Evolutionary conservation across 2,797 vertebrate genomes (phyloP), one percentile per base, ranked within the genome.

Genomic region (Pseudochromis fuscus): DNA sequence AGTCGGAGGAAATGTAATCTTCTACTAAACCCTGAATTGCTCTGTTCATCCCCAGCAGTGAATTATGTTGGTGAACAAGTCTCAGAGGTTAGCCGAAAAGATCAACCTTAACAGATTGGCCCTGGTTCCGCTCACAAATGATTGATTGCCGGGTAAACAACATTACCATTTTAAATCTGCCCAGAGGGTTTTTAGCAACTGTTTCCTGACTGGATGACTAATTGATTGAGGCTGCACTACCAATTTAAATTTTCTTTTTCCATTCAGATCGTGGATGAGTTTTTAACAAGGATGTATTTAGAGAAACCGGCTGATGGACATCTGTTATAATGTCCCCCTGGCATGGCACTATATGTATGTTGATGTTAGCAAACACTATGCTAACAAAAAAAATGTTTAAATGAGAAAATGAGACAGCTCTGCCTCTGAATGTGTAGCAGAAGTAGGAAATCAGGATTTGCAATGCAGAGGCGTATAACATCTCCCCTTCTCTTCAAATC

Each of bases 61-160:
- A 87, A 72, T 86, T 59, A 80, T 86, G 76, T 30, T 62, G 70
- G 16, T 66, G 66, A 72, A 52, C 56, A 46, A 55, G 72, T 79
- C 75, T 87, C 79, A 16, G 44, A 72, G 74, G 83, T 77, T 49
- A 67, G 67, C 42, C 50, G 60, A 24, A 72, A 72, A 77, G 79
- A 86, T 85, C 68, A 84, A 75, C 72, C 57, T 33, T 50, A 68
- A 81, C 81, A 81, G 77, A 88, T 85, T 84, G 77, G 48, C 28
- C 57, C 30, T 31, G 44, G 62, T 73, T 73, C 52, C 49, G n/a
- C 50, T 85, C 61, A 37, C 68, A 74, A 67, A 72, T 83, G 78
- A 89, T 81, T 84, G 87, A 89, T 88, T 82, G 67, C 72, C 71
- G 82, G 72, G 75, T 90, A 90, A 90, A 89, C 77, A 87, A 63